Base-by-base conservation (phyloP, 2,888 invertebrate genomes). In the Callimorpha dominula region DNA sequence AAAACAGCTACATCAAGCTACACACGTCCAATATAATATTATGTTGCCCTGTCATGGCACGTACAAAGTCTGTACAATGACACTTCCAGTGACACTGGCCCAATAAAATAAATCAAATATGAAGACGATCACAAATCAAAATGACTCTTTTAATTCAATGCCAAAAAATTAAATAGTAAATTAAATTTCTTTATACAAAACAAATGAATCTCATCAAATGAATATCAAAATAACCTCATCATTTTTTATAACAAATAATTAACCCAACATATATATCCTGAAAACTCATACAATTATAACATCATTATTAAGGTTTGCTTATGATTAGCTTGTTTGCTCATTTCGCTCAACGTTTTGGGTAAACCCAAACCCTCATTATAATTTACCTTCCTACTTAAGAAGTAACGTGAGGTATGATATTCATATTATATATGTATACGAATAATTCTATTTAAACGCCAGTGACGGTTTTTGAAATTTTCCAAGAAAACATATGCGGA, bases 241-340 rank as follows among this genome's bases (percentile, higher is more conserved):
- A 57, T 12, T 57, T 57, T 57, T 54, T 11, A 54, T n/a, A 54
- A 57, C 20, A 20, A 57, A 4, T 57, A 57, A 54, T 20, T 57
- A 57, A 83, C 83, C 81, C 76, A 83, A 76, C 71, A 81, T 80
- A 66, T 70, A 64, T 71, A 64, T 57, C 42, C 70, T 52, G 67
- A 70, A 72, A 73, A 74, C 66, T 72, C 71, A 78, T 65, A 73
- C 74, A 80, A 81, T 80, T 81, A 79, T 76, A 80, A 78, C 75
- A 81, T 77, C 73, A 76, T 81, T 75, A 75, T 73, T 65, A 65
- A 63, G 54, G 74, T 67, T 72, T 65, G 71, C 68, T 71, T 65
- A 54, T 80, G 78, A 83, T 83, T 81, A 81, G 77, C 78, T 81
- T 78, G 76, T 79, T 80, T 74, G 75, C 75, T 78, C 80, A 73